Percentiles rank a stretch among this genome's conserved stretches.
Conservation (phyloP, 2,797 vertebrate genomes). For the Fundulus diaphanus region DNA sequence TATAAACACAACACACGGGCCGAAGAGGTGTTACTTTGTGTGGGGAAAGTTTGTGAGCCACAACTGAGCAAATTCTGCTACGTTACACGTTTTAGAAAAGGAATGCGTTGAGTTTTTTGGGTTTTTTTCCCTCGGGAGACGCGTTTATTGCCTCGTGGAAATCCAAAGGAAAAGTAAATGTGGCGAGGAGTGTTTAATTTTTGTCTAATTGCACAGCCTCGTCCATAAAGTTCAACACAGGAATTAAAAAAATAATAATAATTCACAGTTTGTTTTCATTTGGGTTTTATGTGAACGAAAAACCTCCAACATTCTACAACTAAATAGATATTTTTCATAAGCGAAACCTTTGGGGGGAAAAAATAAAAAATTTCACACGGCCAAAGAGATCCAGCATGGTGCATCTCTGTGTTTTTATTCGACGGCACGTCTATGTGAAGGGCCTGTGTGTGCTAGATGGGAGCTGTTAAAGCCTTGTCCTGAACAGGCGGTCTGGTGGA, state of each 20-base stretch:
- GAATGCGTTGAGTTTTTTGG: background rate
- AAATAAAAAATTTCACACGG: background rate
- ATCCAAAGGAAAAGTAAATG: background rate
- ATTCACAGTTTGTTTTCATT: background rate
- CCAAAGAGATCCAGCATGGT: background rate
- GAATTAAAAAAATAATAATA: too few relatives aligned
- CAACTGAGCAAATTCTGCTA: too few relatives aligned
- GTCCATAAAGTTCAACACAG: background rate
- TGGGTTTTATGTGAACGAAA: background rate
- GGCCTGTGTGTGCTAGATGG: constrained; percentile 12
- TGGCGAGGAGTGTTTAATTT: background rate
- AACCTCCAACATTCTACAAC: background rate
- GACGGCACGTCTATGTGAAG: constrained; percentile 12
- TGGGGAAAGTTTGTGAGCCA: too few relatives aligned
- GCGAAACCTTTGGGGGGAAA: background rate
- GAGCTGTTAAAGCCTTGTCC: constrained; percentile 32
- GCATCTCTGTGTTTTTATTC: constrained; percentile 13
- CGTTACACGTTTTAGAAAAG: background rate
- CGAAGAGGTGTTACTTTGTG: too few relatives aligned
- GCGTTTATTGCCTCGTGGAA: background rate
- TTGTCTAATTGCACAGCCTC: background rate
- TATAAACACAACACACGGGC: too few relatives aligned
- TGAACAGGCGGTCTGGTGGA: constrained; percentile 21
- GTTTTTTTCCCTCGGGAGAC: background rate
- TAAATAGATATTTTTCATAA: background rate